These are phyloP conservation scores for Dynastes maya DNA, from an alignment of 2,888 invertebrate species.

Conservation along the genomic window DNA sequence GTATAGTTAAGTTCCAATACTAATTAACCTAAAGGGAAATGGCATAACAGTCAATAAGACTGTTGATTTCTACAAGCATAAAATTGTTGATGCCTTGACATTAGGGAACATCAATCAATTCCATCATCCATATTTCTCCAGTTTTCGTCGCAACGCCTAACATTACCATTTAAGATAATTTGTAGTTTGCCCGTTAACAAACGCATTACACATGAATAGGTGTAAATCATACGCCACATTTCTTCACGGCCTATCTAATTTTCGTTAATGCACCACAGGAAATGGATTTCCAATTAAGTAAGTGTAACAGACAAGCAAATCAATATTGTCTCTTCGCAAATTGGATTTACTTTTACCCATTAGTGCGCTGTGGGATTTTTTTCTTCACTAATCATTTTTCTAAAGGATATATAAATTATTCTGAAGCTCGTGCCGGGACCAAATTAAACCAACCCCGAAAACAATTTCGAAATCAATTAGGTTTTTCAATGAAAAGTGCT, in stretches of 20 bases:
- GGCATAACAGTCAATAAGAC: too few relatives aligned
- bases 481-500: conserved; percentile 33
- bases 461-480: conserved; percentile 36
- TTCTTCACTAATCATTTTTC: conserved; percentile 15
- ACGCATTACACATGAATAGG: too few relatives aligned
- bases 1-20: too few relatives aligned
- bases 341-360: conserved; percentile 1
- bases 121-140: too few relatives aligned
- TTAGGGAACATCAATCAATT: too few relatives aligned
- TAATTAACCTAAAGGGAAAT: too few relatives aligned
- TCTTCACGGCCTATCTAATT: not conserved
- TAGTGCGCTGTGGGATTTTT: not conserved
- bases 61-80: too few relatives aligned
- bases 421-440: not conserved
- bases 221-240: too few relatives aligned
- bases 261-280: not conserved
- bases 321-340: conserved; percentile 9
- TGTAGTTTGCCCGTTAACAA: too few relatives aligned
- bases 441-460: conserved; percentile 21
- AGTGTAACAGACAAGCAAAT: conserved; percentile 24
- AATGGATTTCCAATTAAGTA: conserved; percentile 10
- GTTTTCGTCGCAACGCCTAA: too few relatives aligned
- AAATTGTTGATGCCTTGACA: too few relatives aligned
- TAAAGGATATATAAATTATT: conserved; percentile 34
- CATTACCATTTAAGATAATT: too few relatives aligned